Conservation (phyloP, 2,888 invertebrate genomes). For the Orthosia gracilis region DNA sequence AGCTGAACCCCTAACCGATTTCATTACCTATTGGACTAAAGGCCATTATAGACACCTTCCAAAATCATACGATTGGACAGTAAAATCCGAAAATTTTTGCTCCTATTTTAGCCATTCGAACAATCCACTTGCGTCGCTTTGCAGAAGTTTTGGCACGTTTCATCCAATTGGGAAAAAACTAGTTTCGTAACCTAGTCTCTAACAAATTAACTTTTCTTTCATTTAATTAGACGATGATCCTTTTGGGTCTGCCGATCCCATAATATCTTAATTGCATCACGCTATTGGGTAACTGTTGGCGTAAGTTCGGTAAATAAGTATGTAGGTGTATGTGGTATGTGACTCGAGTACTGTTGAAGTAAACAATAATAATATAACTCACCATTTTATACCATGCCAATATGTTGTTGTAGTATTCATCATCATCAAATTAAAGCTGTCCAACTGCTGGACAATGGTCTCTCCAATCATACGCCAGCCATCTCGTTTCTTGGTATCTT, state of each 20-base stretch:
- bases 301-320: constrained; percentile 4
- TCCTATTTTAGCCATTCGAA: constrained; percentile 1
- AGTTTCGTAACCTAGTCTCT: constrained; percentile 32
- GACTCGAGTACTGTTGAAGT: background rate
- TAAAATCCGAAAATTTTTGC: constrained; percentile 2
- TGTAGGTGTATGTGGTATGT: background rate
- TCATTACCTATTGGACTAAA: background rate
- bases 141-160: constrained; percentile 49
- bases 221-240: constrained; percentile 48
- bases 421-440: background rate
- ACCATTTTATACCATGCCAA: background rate
- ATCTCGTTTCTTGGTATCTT: background rate
- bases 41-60: background rate
- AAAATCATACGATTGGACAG: constrained; percentile 6
- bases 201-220: constrained; percentile 47
- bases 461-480: background rate
- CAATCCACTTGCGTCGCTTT: constrained; percentile 29
- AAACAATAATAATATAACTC: background rate
- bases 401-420: too few species aligned
- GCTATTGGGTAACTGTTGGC: constrained; percentile 22
- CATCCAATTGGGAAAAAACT: constrained; percentile 36
- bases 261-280: constrained; percentile 37
- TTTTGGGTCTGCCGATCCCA: constrained; percentile 33
- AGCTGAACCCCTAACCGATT: background rate
- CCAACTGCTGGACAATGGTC: background rate